Conservation (phyloP, 2,113 vertebrate genomes). For the Rhynchomys soricoides region DNA sequence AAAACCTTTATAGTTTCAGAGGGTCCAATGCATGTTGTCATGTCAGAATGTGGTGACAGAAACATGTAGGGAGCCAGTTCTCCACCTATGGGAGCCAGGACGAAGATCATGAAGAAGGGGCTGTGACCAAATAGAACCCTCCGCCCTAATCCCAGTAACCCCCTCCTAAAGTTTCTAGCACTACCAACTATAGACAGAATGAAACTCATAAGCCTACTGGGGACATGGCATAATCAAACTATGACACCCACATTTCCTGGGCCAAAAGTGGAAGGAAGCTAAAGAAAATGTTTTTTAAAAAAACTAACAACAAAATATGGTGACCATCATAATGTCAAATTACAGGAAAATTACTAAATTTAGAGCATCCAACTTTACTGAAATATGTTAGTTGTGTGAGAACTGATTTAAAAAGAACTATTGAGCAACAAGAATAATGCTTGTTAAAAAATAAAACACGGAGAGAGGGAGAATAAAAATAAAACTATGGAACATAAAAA, state of each 20-base stretch:
- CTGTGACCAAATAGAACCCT: not conserved
- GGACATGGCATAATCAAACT: not conserved
- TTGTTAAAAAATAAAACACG: not conserved
- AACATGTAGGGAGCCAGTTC: not conserved
- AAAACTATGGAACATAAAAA: not conserved
- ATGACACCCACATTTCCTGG: slow-evolving; percentile 27
- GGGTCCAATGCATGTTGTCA: not conserved
- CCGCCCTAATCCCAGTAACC: too few species aligned
- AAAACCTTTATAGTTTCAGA: not conserved
- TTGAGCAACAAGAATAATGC: not conserved
- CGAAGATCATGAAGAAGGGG: not conserved
- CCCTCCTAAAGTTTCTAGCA: not conserved
- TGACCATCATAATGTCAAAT: slow-evolving; percentile 7
- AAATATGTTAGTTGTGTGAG: not conserved
- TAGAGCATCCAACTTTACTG: not conserved
- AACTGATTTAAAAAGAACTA: not conserved
- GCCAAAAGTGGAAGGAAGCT: slow-evolving; percentile 20
- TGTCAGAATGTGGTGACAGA: not conserved
- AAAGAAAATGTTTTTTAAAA: not conserved
- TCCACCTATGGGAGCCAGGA: not conserved
- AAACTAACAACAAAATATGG: not conserved
- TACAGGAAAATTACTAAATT: slow-evolving; percentile 17
- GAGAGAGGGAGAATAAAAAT: not conserved
- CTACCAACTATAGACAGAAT: not conserved
- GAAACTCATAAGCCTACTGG: not conserved